Conservation (phyloP, 2,113 vertebrate genomes). For the Dryoscopus gambensis region DNA sequence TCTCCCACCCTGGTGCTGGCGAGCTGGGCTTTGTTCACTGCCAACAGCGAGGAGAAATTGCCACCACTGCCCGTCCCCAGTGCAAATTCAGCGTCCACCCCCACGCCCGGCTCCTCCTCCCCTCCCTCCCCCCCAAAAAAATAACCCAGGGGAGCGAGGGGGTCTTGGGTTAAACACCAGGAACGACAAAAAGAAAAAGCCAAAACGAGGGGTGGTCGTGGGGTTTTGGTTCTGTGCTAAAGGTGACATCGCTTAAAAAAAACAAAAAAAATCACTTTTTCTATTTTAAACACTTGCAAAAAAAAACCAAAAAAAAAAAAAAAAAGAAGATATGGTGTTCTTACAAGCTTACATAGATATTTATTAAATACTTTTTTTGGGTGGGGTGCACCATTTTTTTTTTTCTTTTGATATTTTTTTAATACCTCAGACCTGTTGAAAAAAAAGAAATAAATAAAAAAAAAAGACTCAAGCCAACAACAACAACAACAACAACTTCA, state of each 20-base stretch:
- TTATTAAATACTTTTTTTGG: constrained; percentile 48
- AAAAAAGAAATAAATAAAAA: background rate
- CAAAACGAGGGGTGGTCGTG: background rate
- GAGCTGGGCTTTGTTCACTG: constrained; percentile 40
- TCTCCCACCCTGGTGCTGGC: background rate
- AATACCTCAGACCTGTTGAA: constrained; percentile 69
- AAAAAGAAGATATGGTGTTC: background rate
- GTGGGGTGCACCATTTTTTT: background rate
- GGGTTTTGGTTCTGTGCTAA: constrained; percentile 19
- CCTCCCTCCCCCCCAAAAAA: background rate
- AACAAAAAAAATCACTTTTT: constrained; percentile 21
- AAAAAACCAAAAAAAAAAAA: background rate
- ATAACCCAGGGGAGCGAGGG: background rate
- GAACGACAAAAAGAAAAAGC: background rate
- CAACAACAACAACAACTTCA: background rate
- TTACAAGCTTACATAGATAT: constrained; percentile 43
- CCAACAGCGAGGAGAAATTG: constrained; percentile 3
- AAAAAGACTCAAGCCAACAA: background rate
- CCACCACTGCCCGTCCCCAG: constrained; percentile 1
- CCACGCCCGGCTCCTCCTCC: background rate
- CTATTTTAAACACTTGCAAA: constrained; percentile 48
- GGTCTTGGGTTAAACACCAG: background rate
- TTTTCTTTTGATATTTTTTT: constrained; percentile 57
- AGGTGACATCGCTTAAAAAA: background rate
- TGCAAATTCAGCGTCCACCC: background rate